Base-by-base conservation (phyloP, 2,888 invertebrate genomes). In the Brachyopa scutellaris region DNA sequence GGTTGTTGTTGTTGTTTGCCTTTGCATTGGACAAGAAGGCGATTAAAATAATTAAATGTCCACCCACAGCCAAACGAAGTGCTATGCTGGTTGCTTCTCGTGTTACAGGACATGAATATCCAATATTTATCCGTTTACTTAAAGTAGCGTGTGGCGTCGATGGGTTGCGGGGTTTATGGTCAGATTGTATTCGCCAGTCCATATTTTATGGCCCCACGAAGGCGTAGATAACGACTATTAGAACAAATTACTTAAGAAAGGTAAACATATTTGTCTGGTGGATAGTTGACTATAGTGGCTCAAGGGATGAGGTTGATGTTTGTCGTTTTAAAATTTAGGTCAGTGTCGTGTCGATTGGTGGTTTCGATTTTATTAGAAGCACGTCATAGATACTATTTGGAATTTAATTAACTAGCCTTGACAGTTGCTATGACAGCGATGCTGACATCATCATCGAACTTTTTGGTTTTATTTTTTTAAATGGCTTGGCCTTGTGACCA, bases 31-130 rank as follows among this genome's bases (percentile, higher is more conserved):
- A 59, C 19, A 51, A 53, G 47, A 15, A 61, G 51, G 59, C 66
- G 73, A 66, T 79, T 73, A 66, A 67, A 53, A 47, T 66, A 79
- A 69, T 69, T 61, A 79, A 61, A 72, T 17, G 26, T 53, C 51
- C 61, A 17, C 61, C 61, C 51, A 26, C 59, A 47, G n/a, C n/a
- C n/a, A n/a, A n/a, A n/a, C n/a, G n/a, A n/a, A n/a, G n/a, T n/a
- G n/a, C n/a, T n/a, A n/a, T n/a, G n/a, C n/a, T n/a, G n/a, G n/a
- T n/a, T n/a, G n/a, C n/a, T n/a, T 53, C 26, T 73, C 73, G 55
- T 55, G 51, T 79, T 66, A 67, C 67, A 55, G 40, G 55, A 55
- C 66, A 62, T 57, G 79, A 79, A 73, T 67, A 61, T 73, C 62
- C 45, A 79, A 72, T 62, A 61, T 73, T 73, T 55, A 45, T 67